Base-by-base conservation (phyloP, 2,888 invertebrate species). In the Drosophila pseudotakahashii region DNA sequence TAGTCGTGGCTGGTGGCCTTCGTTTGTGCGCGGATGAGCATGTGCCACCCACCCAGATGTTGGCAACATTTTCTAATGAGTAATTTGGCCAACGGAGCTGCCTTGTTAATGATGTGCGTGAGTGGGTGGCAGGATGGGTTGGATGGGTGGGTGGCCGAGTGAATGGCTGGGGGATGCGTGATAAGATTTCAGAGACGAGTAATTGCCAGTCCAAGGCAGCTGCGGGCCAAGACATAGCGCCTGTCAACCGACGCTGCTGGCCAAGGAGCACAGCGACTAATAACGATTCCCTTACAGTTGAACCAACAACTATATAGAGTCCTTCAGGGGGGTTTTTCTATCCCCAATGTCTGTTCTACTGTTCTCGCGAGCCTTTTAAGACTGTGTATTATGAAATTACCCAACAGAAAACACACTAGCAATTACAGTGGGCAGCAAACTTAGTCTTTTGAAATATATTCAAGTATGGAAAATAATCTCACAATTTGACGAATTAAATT, bases 1-100 rank as follows among this genome's bases (percentile, higher is more conserved):
- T 75, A 64, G 52, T 66, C 78, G 64, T 70, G 70, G 54, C 64
- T 55, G 79, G 66, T 74, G 75, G 74, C 61, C 75, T 64, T 62
- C 52, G 44, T 16, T 16, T 11, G 32, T 30, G 11, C 32, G 14
- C 34, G 62, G 61, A 41, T 41, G 51, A 47, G 51, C 30, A 7
- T 44, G 53, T 66, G 72, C 80, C 82, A 76, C 68, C 77, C 82
- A 75, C 70, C 60, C 77, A 81, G 70, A 58, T 76, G 77, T 19
- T 54, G 72, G 71, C 69, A 73, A 58, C 50, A 78, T 75, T 86
- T 81, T 78, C 81, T 84, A 81, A 86, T 81, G 81, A 81, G 80
- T 86, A 83, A 81, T 81, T 80, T 80, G 71, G 72, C 41, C 55
- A 69, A 67, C 78, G 45, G 66, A 66, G 72, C 75, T 73, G 83